A percentile compares a stretch with the other conserved stretches of the same genome.
phyloP scores from a whole-genome alignment of 2,113 vertebrate species.

The Serinus canaria region DNA sequence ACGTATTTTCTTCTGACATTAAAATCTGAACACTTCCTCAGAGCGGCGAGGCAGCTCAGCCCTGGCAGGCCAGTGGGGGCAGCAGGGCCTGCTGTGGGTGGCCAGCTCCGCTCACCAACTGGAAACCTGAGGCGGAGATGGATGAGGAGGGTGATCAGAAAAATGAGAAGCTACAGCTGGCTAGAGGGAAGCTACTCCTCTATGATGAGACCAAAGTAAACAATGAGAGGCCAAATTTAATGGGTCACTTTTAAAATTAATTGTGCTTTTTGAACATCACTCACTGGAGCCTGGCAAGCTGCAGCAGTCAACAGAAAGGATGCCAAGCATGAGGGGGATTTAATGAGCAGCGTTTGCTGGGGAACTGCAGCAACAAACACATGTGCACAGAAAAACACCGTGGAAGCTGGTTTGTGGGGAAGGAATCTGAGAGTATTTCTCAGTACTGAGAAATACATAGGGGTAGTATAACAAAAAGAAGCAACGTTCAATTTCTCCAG shows the following conservation, averaged over 20 bases:
- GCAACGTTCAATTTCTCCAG: not conserved
- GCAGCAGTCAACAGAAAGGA: not conserved
- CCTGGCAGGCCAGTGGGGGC: not conserved
- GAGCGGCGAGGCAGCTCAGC: not conserved
- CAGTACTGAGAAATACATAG: not conserved
- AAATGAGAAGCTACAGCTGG: not conserved
- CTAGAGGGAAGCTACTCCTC: not conserved
- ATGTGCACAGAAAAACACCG: accelerated
- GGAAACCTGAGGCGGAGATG: not conserved
- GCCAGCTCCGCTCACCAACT: not conserved
- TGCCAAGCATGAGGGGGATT: not conserved
- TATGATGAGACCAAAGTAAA: not conserved
- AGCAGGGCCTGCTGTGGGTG: not conserved
- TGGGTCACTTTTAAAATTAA: not conserved
- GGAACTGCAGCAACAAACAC: not conserved
- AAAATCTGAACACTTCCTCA: not conserved
- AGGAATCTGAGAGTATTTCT: not conserved
- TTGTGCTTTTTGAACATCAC: not conserved
- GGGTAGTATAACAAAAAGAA: not conserved
- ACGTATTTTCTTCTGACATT: not conserved
- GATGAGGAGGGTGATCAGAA: not conserved
- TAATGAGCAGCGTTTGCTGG: not conserved
- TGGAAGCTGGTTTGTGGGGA: not conserved
- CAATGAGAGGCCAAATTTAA: not conserved
- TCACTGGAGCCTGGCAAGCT: not conserved